Conservation (phyloP, 2,797 vertebrate species). For the Pelodytes ibericus region DNA sequence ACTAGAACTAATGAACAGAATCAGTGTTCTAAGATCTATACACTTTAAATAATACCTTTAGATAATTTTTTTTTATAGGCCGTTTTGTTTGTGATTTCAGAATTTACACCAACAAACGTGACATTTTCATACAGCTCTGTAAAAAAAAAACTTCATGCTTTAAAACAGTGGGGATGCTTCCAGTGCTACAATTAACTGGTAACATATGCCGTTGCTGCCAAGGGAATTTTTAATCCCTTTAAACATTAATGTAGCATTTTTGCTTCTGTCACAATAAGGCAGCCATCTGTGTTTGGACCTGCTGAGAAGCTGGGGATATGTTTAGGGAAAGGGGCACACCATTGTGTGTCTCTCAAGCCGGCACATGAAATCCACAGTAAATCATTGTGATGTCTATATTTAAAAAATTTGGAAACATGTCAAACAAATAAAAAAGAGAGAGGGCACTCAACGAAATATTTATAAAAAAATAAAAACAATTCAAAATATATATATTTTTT, state of each 20-base stretch:
- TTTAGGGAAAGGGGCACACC: constrained; percentile 55
- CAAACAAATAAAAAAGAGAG: not conserved
- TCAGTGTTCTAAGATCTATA: not conserved
- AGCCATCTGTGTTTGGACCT: constrained; percentile 78
- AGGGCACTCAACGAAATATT: not conserved
- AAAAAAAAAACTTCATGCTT: constrained; percentile 73
- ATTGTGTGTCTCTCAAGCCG: constrained; percentile 57
- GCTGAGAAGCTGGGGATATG: constrained; percentile 70
- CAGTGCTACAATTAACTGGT: constrained; percentile 80
- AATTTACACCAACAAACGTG: constrained; percentile 69
- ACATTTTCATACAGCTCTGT: constrained; percentile 71
- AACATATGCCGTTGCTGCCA: constrained; percentile 81
- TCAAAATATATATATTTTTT: not conserved
- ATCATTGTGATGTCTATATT: constrained; percentile 59
- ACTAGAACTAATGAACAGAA: not conserved
- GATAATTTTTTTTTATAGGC: constrained; percentile 65
- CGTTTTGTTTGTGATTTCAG: constrained; percentile 69
- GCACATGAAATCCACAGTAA: constrained; percentile 65
- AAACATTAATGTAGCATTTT: constrained; percentile 80
- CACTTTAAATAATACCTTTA: constrained; percentile 59
- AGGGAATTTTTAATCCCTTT: constrained; percentile 76
- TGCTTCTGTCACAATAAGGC: constrained; percentile 80
- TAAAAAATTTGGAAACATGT: not conserved
- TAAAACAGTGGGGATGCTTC: constrained; percentile 78
- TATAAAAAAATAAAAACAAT: not conserved